Percentiles rank a stretch among this genome's conserved stretches.
These are phyloP conservation scores for Mantis religiosa DNA, from an alignment of 2,888 invertebrate species.

Conservation along the genomic window DNA sequence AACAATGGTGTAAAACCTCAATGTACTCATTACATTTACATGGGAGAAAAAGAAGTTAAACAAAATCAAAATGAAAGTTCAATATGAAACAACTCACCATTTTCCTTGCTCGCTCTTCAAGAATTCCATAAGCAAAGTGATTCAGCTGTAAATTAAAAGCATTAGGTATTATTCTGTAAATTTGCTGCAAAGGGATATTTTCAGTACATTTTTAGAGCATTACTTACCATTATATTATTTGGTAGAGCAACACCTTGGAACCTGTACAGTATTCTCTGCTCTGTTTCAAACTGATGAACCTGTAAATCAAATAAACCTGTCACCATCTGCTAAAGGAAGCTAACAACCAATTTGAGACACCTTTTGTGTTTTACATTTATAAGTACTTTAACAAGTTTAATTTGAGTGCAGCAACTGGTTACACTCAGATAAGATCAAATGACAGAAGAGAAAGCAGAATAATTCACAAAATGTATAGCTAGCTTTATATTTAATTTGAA, in stretches of 20 bases:
- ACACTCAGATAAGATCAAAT: no score
- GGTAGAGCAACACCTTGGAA: slow-evolving; percentile 91
- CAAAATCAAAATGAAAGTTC: not conserved
- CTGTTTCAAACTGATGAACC: slow-evolving; percentile 65
- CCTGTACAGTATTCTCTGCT: slow-evolving; percentile 65
- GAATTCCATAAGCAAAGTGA: slow-evolving; percentile 71
- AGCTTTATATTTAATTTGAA: no score
- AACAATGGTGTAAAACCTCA: not conserved
- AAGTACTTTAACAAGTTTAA: not conserved
- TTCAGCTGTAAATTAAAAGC: slow-evolving; percentile 52
- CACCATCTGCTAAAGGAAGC: not conserved
- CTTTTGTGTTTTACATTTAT: not conserved
- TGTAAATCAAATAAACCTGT: slow-evolving; percentile 31
- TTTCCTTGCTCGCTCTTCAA: slow-evolving; percentile 71
- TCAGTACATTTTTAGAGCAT: not conserved
- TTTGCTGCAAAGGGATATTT: not conserved
- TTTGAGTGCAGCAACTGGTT: no score
- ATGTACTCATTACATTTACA: not conserved
- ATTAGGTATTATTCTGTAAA: not conserved
- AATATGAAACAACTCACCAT: slow-evolving; percentile 43
- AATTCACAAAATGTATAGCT: no score
- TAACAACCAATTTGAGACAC: no score
- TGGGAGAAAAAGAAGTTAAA: not conserved
- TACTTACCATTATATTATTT: slow-evolving; percentile 54
- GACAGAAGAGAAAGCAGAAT: no score